Evolutionary conservation across 2,888 invertebrate genomes (phyloP).

Genomic region (Scelioninae gen. 1): DNA sequence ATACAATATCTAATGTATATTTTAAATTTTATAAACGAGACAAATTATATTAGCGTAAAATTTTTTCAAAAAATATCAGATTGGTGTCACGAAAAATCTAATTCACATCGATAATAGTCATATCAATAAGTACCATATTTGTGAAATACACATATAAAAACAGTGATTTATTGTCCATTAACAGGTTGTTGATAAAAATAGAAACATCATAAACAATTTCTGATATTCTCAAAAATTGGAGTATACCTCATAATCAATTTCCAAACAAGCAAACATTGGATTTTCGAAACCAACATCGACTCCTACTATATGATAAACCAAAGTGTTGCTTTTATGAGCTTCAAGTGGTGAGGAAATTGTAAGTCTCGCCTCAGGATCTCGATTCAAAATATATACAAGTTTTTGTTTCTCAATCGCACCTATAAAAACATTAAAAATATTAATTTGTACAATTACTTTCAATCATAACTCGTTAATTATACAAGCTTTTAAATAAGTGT

Average conservation of each 20-base stretch:
- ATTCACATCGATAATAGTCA: too few relatives aligned
- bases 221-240: not conserved
- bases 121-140: too few relatives aligned
- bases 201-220: not conserved
- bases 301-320: constrained; percentile 99
- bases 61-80: too few relatives aligned
- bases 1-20: too few relatives aligned
- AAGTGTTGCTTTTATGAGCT: constrained; percentile 99
- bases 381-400: constrained; percentile 98
- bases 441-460: too few relatives aligned
- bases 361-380: constrained; percentile 97
- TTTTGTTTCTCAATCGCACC: constrained; percentile 99
- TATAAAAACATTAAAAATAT: constrained; percentile 76
- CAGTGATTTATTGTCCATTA: too few relatives aligned
- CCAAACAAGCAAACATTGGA: constrained; percentile 99
- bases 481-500: constrained; percentile 1
- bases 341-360: constrained; percentile 99
- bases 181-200: not conserved
- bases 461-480: not conserved
- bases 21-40: too few relatives aligned
- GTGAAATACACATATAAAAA: too few relatives aligned
- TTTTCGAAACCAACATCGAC: constrained; percentile 99
- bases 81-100: too few relatives aligned
- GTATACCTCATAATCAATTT: constrained; percentile 97
- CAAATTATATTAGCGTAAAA: too few relatives aligned